Percentiles rank a stretch among this genome's conserved stretches.
These are phyloP conservation scores for Sebastes cheni DNA, from an alignment of 2,797 vertebrate species.

Conservation along the genomic window DNA sequence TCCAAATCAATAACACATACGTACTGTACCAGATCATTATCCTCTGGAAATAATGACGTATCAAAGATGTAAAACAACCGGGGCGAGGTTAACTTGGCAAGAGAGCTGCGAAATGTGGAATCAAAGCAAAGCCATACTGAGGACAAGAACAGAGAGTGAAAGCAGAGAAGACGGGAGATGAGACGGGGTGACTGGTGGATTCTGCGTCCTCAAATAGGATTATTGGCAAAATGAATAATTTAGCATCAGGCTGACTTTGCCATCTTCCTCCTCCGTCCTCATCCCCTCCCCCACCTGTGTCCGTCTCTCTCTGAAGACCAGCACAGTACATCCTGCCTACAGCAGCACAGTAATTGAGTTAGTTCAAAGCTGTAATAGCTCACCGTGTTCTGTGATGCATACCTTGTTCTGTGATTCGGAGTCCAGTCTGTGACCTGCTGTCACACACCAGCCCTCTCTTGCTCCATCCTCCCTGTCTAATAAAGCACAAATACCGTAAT, in stretches of 20 bases:
- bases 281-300: background rate
- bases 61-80: background rate
- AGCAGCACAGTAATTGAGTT: slow-evolving; percentile 40
- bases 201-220: slow-evolving; percentile 14
- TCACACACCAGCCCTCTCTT: background rate
- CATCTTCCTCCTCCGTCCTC: background rate
- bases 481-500: slow-evolving; percentile 15
- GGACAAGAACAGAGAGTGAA: background rate
- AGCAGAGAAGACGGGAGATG: background rate
- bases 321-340: slow-evolving; percentile 13
- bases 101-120: background rate
- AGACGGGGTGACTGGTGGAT: background rate
- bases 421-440: slow-evolving; percentile 22
- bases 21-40: background rate
- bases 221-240: slow-evolving; percentile 43
- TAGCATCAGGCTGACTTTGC: slow-evolving; percentile 6
- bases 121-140: slow-evolving; percentile 8
- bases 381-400: slow-evolving; percentile 1
- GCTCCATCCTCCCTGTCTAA: slow-evolving; percentile 9
- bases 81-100: background rate
- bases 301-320: slow-evolving; percentile 24
- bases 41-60: background rate
- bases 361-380: slow-evolving; percentile 36
- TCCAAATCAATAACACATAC: background rate
- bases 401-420: slow-evolving; percentile 6